phyloP scores from a whole-genome alignment of 35 echinoderm and acorn worm species.

The Nesometra sesokonis region DNA sequence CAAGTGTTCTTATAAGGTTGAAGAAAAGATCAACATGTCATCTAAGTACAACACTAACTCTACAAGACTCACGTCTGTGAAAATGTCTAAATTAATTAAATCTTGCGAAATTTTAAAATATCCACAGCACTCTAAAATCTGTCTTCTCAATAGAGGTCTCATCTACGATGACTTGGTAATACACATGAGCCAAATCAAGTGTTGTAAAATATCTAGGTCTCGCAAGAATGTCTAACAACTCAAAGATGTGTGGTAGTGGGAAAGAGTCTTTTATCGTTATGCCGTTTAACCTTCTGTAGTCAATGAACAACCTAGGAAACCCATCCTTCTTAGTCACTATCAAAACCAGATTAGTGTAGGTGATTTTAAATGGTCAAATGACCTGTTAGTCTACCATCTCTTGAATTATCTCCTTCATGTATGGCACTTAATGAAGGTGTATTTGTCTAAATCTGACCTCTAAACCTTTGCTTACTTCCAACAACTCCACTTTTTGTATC shows the following conservation, averaged over 20 bases:
- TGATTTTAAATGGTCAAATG: slow-evolving; percentile 29
- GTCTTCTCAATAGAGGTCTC: slow-evolving; percentile 13
- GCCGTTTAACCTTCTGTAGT: slow-evolving; percentile 47
- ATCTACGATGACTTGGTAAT: slow-evolving; percentile 43
- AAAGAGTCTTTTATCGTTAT: slow-evolving; percentile 23
- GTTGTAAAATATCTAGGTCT: slow-evolving; percentile 44
- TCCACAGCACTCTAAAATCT: slow-evolving; percentile 44
- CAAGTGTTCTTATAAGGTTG: slow-evolving; percentile 11
- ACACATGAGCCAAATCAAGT: slow-evolving; percentile 46
- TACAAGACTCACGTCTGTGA: slow-evolving; percentile 43
- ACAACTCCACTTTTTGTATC: no score
- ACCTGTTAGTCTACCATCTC: slow-evolving; percentile 40
- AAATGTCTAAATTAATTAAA: slow-evolving; percentile 41
- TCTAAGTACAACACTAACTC: not conserved
- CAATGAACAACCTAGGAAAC: slow-evolving; percentile 38
- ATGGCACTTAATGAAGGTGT: slow-evolving; percentile 11
- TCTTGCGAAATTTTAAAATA: slow-evolving; percentile 52
- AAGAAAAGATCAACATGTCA: slow-evolving; percentile 7
- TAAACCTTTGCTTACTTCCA: no score
- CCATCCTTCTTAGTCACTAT: slow-evolving; percentile 41
- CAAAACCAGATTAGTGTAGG: slow-evolving; percentile 53
- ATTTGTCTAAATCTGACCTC: slow-evolving; percentile 12
- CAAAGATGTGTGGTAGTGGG: slow-evolving; percentile 46
- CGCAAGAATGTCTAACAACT: slow-evolving; percentile 30
- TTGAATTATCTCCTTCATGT: slow-evolving; percentile 28